These are phyloP conservation scores for Paramormyrops kingsleyae DNA, from an alignment of 2,113 vertebrate species.

Conservation along the genomic window DNA sequence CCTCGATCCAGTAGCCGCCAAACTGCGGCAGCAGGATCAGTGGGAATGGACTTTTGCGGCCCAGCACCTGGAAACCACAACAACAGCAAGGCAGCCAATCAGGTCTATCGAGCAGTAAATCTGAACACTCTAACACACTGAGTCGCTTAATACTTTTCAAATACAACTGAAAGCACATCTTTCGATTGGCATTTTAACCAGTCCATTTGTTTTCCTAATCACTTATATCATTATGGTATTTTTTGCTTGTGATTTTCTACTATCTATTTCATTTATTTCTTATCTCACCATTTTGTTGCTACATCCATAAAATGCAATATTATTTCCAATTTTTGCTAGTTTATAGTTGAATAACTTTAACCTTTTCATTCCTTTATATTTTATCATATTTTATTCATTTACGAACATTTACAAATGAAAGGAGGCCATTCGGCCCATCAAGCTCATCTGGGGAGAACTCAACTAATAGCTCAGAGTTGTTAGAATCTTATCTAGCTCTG, in stretches of 20 bases:
- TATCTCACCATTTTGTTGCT: background rate
- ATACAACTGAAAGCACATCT: background rate
- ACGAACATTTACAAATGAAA: too few species aligned
- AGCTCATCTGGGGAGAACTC: too few species aligned
- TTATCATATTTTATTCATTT: background rate
- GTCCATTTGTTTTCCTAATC: background rate
- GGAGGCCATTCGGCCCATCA: too few species aligned
- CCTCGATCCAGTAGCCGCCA: conserved; percentile 97
- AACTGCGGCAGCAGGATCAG: conserved; percentile 95
- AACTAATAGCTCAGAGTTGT: too few species aligned
- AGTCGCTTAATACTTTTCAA: background rate
- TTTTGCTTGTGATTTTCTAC: background rate
- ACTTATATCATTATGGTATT: background rate
- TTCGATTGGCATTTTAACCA: background rate
- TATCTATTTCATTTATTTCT: background rate
- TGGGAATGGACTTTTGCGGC: conserved; percentile 83
- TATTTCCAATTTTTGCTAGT: background rate
- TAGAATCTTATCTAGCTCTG: too few species aligned
- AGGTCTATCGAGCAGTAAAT: background rate
- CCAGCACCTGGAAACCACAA: conserved; percentile 69
- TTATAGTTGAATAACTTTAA: background rate
- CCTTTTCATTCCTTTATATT: background rate
- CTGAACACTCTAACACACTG: background rate
- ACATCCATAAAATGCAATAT: background rate
- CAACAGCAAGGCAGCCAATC: background rate